Percentiles rank a stretch among this genome's conserved stretches.
Conservation (phyloP, 1,140 invertebrate genomes). For the Chelonus insularis region DNA sequence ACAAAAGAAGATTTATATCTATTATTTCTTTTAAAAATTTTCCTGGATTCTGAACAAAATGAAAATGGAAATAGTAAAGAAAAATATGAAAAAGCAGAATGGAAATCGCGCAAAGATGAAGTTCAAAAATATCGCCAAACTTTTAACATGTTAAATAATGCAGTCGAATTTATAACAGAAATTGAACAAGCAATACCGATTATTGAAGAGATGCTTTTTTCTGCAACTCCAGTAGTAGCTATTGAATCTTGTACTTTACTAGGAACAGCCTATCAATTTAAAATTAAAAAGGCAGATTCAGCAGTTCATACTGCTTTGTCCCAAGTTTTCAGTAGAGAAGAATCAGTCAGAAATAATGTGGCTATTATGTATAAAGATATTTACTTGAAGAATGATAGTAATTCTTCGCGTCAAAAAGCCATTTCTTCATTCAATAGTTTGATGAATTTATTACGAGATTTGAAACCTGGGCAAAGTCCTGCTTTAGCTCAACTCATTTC, state of each 20-base stretch:
- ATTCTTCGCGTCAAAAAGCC: constrained; percentile 41
- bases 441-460: constrained; percentile 32
- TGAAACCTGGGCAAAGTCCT: constrained; percentile 64
- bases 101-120: constrained; percentile 44
- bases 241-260: constrained; percentile 85
- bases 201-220: constrained; percentile 73
- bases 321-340: constrained; percentile 67
- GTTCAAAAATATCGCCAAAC: constrained; percentile 42
- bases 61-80: constrained; percentile 25
- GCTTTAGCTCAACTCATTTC: constrained; percentile 73
- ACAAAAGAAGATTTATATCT: constrained; percentile 48
- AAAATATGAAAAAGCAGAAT: neutral
- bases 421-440: constrained; percentile 38
- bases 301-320: constrained; percentile 77
- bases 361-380: constrained; percentile 67
- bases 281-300: constrained; percentile 69
- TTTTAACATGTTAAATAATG: constrained; percentile 65
- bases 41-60: constrained; percentile 45
- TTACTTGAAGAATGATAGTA: constrained; percentile 58
- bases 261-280: constrained; percentile 77
- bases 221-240: constrained; percentile 75
- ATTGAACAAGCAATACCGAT: constrained; percentile 72
- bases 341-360: constrained; percentile 64
- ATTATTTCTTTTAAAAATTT: constrained; percentile 50
- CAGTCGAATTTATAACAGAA: constrained; percentile 67